Evolutionary conservation across 2,113 vertebrate species (phyloP).

Genomic region (Uropsilus gracilis): DNA sequence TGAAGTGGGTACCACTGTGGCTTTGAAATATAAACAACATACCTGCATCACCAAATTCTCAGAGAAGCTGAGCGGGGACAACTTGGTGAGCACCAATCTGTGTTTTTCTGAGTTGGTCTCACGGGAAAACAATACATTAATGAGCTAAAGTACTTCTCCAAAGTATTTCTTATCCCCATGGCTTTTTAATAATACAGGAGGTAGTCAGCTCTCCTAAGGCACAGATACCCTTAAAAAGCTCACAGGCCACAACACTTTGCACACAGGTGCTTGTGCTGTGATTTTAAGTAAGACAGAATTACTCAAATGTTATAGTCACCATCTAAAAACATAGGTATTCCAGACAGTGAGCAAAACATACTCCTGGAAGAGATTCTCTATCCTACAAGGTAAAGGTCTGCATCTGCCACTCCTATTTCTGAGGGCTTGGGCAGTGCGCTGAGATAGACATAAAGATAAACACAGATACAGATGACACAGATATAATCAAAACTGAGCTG

Average conservation of each 20-base stretch:
- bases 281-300: neutral
- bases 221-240: neutral
- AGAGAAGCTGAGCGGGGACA: neutral
- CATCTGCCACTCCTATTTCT: neutral
- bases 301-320: neutral
- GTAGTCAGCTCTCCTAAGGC: neutral
- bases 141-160: neutral
- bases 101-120: neutral
- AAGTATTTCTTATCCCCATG: neutral
- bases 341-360: accelerated
- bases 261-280: neutral
- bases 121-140: neutral
- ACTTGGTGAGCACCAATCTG: neutral
- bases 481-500: too few species aligned
- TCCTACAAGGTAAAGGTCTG: neutral
- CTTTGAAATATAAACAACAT: neutral
- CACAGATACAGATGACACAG: too few species aligned
- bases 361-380: neutral
- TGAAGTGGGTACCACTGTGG: neutral
- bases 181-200: neutral
- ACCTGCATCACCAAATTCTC: neutral
- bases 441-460: too few species aligned
- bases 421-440: neutral
- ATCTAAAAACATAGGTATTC: neutral
- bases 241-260: neutral